These are phyloP conservation scores for Conus betulinus DNA, from an alignment of 1,140 invertebrate species.

Conservation along the genomic window DNA sequence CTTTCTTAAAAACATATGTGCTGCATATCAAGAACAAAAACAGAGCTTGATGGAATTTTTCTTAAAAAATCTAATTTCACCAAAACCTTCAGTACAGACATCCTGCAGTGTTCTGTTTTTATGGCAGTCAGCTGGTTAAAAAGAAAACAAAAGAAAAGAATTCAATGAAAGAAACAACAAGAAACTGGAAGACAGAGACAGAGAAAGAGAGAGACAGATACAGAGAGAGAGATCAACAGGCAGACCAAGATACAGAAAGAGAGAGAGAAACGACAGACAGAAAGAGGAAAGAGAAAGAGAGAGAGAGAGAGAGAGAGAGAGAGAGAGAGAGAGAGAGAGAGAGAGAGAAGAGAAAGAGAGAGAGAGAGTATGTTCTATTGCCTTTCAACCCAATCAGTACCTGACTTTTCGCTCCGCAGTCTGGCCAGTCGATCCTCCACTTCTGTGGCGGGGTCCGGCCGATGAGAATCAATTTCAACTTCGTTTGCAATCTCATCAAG, in stretches of 20 bases:
- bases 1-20: too few species aligned
- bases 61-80: too few species aligned
- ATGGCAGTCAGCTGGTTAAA: too few species aligned
- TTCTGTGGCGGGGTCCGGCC: constrained; percentile 56
- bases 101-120: too few species aligned
- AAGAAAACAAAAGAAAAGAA: background rate
- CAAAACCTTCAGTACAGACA: too few species aligned
- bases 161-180: too few species aligned
- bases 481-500: constrained; percentile 68
- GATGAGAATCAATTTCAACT: constrained; percentile 66
- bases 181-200: too few species aligned
- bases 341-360: background rate
- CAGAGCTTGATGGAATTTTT: too few species aligned
- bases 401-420: constrained; percentile 41
- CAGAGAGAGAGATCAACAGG: background rate
- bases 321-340: background rate
- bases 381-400: background rate
- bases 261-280: background rate
- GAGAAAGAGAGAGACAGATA: background rate
- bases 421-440: constrained; percentile 56
- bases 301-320: constrained; percentile 10
- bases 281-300: background rate
- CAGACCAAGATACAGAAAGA: background rate
- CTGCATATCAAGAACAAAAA: too few species aligned
- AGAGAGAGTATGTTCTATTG: too few species aligned